Base-by-base conservation (phyloP, 2,797 vertebrate species). In the Molossus molossus region DNA sequence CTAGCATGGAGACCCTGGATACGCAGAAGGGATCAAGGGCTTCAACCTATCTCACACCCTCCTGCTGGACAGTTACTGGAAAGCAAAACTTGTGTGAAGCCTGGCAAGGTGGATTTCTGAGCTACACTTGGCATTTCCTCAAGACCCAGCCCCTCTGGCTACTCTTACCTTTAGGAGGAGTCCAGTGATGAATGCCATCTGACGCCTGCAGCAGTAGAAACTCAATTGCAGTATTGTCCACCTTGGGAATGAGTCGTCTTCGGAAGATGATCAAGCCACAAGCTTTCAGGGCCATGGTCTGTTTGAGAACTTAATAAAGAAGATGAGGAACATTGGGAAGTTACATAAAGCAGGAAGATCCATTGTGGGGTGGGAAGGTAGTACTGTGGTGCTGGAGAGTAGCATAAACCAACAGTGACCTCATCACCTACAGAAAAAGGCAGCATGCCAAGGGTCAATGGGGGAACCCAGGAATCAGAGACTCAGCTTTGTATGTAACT, bases 241-340 rank as follows among this genome's bases (percentile, higher is more conserved):
- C 69, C 48, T 95, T 98, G n/a, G 98, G 98, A 91, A 17, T 97
- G 79, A 50, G 87, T 48, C 99, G 96, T 94, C 98, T 99, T 69
- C 99, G 99, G 97, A 99, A 99, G 97, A 99, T 98, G 94, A 99
- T 99, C 97, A 99, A 98, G 90, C 99, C 99, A 97, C 99, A 99
- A 0, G 99, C 99, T 90, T 99, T 98, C 72, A 99, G 94, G 4
- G 98, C 98, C 99, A 99, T 99, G 92, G 8, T 95, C 40, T 25
- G 90, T 73, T 96, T 97, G 50, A 58, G 81, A 94, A 25, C 10
- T 13, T 73, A 94, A 84, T 0, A 17, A 83, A 95, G 75, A 86
- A 87, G 53, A 96, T 96, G 62, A 23, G 70, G 14, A 50, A 65
- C 80, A 76, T 7, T 73, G 29, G 67, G 11, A 90, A 88, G n/a